Evolutionary conservation across 2,113 vertebrate genomes (phyloP), one percentile per base, ranked within the genome.

Genomic region (Brachyistius frenatus): DNA sequence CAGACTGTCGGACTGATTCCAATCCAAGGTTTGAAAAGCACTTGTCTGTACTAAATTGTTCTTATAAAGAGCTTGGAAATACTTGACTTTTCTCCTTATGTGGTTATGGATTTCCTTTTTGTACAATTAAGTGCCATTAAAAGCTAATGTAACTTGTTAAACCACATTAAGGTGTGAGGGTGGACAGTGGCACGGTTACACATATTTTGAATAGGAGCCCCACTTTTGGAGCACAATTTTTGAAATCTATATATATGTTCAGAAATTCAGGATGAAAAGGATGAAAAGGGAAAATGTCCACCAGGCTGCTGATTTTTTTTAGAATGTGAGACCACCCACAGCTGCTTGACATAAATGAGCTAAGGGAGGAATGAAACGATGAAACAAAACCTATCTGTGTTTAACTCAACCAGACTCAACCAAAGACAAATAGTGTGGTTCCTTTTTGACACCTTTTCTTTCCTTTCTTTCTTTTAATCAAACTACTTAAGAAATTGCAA

Each of bases 51-150:
- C 94, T 95, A 94, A 95, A 95, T 93, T 94, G 94, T 94, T 94
- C 92, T 94, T 94, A 94, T 93, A 94, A 95, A 94, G 93, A 94
- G 93, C 94, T 93, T 91, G 87, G 91, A 92, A 95, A 95, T 95
- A 94, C 93, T 95, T 95, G 95, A 95, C 93, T 94, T 95, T 93
- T 93, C 92, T 95, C 91, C 93, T 93, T 93, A 92, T 93, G 90
- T 93, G 91, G 93, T 93, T 95, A 94, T 94, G 89, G 90, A 90
- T 93, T 94, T 93, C 88, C 90, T 94, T 94, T 93, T 93, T 91
- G 87, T 86, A 88, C 89, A 93, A 93, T 88, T 94, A 94, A 95
- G 93, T 92, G 91, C 94, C 92, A 94, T 94, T 95, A 93, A 92
- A 93, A 92, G 87, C 89, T 90, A 94, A 95, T 94, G 78, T 89